These are phyloP conservation scores for Zhuqinia jingwanae DNA, from an alignment of 2,888 invertebrate genomes.

Conservation along the genomic window DNA sequence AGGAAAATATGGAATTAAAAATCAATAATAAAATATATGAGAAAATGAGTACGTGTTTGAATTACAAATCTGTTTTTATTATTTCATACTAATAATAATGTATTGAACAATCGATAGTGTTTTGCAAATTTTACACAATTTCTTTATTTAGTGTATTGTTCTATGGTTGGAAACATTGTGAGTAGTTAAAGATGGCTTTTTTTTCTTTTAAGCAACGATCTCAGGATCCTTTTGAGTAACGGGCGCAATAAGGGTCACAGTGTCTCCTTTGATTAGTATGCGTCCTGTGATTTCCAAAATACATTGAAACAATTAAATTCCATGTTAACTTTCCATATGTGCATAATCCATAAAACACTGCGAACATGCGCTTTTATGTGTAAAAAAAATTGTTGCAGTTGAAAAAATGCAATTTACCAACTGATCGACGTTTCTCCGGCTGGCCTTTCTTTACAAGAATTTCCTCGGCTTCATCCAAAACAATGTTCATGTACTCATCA, in stretches of 20 bases:
- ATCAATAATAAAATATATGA: conserved; percentile 4
- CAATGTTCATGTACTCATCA: conserved; percentile 65
- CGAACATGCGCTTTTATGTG: too few species aligned
- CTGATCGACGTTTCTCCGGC: conserved; percentile 73
- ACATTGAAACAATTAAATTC: background rate
- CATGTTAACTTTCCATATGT: background rate
- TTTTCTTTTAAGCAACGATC: background rate
- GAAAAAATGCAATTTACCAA: conserved; percentile 93
- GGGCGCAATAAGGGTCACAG: conserved; percentile 40
- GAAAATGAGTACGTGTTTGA: too few species aligned
- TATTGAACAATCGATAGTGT: background rate
- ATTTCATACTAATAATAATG: conserved; percentile 1
- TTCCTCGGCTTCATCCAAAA: conserved; percentile 55
- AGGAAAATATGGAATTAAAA: conserved; percentile 61
- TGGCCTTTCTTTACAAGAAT: background rate
- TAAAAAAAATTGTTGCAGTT: too few species aligned
- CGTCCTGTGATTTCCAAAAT: conserved; percentile 21
- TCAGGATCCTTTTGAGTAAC: background rate
- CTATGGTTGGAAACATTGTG: too few species aligned
- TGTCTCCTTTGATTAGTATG: conserved; percentile 55
- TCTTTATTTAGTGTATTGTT: background rate
- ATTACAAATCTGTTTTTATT: too few species aligned
- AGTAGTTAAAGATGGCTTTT: background rate
- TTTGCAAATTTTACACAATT: background rate
- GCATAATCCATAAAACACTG: background rate